These are phyloP conservation scores for Pedionomus torquatus DNA, from an alignment of 2,113 vertebrate genomes.

Conservation along the genomic window DNA sequence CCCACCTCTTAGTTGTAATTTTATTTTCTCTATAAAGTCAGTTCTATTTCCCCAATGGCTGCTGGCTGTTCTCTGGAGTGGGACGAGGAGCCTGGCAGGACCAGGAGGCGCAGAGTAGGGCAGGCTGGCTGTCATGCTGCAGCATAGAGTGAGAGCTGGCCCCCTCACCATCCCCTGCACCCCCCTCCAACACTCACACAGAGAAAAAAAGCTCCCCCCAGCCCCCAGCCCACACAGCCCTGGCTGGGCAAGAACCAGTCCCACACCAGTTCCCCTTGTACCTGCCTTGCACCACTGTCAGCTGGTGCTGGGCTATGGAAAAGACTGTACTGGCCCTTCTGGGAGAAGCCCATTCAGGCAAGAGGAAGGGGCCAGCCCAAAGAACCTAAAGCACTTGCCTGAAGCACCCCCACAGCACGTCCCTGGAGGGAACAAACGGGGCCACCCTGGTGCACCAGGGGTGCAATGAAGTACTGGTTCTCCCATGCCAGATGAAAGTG, in stretches of 20 bases:
- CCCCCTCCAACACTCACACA: no score
- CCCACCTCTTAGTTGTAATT: constrained; percentile 23
- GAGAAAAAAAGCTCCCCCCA: no score
- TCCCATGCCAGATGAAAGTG: no score
- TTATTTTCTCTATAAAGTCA: constrained; percentile 60
- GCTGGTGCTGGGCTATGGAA: neutral
- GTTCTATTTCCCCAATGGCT: neutral
- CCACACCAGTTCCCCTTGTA: no score
- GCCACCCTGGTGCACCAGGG: neutral
- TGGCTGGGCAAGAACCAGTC: neutral
- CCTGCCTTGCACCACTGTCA: neutral
- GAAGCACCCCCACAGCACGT: rapidly evolving
- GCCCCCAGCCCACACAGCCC: neutral
- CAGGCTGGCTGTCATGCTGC: rapidly evolving
- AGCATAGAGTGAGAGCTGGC: rapidly evolving
- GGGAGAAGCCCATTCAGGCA: rapidly evolving
- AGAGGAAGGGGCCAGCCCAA: neutral
- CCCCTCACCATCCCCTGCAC: neutral
- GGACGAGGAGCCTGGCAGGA: neutral
- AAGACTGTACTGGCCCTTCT: rapidly evolving
- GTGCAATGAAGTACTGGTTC: neutral
- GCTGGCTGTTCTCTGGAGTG: neutral
- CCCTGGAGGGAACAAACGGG: rapidly evolving
- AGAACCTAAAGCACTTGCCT: rapidly evolving
- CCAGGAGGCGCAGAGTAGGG: rapidly evolving